Percentiles rank a stretch among this genome's conserved stretches.
phyloP scores from a whole-genome alignment of 92 coral and sea anemone species.

The Muricea muricata region DNA sequence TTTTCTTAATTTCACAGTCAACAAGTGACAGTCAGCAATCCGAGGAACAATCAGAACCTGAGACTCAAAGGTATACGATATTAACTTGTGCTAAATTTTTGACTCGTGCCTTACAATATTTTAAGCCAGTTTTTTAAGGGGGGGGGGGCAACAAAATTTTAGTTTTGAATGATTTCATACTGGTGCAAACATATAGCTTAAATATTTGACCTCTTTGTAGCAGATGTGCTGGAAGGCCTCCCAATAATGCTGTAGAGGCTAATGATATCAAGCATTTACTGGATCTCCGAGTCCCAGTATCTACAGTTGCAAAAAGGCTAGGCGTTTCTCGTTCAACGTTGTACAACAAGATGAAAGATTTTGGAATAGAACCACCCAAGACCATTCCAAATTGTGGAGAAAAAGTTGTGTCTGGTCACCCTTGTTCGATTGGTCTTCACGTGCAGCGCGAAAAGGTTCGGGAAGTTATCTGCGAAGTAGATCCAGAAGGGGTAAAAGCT shows the following conservation, averaged over 20 bases:
- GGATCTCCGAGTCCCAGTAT: not conserved
- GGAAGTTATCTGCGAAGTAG: not conserved
- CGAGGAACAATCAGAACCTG: too few species aligned
- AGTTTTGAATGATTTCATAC: too few species aligned
- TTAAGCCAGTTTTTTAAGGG: too few species aligned
- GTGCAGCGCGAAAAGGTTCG: slow-evolving; percentile 9
- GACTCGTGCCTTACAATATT: too few species aligned
- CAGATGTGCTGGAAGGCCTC: slow-evolving; percentile 7
- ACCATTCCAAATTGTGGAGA: slow-evolving; percentile 36
- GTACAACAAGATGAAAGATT: slow-evolving; percentile 31
- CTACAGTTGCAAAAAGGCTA: not conserved
- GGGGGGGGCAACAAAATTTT: too few species aligned
- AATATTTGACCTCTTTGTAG: too few species aligned
- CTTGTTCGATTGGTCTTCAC: not conserved
- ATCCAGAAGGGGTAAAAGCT: slow-evolving; percentile 11
- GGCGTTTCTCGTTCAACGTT: slow-evolving; percentile 26
- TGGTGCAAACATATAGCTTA: too few species aligned
- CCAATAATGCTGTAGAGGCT: not conserved
- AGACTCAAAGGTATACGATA: too few species aligned
- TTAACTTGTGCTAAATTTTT: too few species aligned
- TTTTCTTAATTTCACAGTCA: too few species aligned
- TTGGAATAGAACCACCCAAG: slow-evolving; percentile 21
- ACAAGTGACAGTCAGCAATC: too few species aligned
- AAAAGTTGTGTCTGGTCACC: slow-evolving; percentile 14
- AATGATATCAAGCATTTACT: not conserved